A percentile compares a stretch with the other conserved stretches of the same genome.
Conservation (phyloP, 2,888 invertebrate genomes). For the Keiferia lycopersicella region DNA sequence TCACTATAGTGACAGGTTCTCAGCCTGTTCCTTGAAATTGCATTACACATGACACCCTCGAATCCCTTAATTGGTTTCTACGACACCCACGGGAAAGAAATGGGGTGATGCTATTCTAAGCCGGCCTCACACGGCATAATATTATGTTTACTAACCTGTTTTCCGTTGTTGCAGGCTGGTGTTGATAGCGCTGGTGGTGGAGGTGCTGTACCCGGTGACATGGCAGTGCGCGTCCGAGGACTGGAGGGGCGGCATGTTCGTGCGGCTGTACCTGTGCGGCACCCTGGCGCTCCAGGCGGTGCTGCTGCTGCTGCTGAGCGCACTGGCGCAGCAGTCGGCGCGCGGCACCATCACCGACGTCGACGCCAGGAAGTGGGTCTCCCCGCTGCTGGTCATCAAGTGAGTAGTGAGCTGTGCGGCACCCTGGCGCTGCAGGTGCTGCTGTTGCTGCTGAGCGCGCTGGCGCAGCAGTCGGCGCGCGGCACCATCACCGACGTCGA, state of each 20-base stretch:
- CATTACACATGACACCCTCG: too few relatives aligned
- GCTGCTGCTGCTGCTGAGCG: conserved; percentile 83
- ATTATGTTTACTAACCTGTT: neutral
- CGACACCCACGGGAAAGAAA: too few relatives aligned
- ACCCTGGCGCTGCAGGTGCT: conserved; percentile 55
- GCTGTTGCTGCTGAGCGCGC: conserved; percentile 83
- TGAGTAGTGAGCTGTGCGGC: conserved; percentile 53
- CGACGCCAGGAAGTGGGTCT: conserved; percentile 85
- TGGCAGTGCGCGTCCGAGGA: conserved; percentile 87
- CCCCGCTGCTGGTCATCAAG: conserved; percentile 87
- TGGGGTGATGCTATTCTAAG: too few relatives aligned
- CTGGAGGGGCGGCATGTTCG: conserved; percentile 86
- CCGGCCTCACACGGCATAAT: too few relatives aligned
- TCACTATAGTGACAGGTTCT: too few relatives aligned
- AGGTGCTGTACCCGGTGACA: conserved; percentile 84
- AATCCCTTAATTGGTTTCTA: too few relatives aligned
- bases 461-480: conserved; percentile 69
- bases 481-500: conserved; percentile 90
- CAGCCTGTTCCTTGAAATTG: too few relatives aligned
- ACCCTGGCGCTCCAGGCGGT: conserved; percentile 83
- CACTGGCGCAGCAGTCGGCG: conserved; percentile 86
- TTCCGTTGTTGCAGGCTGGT: conserved; percentile 78
- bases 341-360: conserved; percentile 90
- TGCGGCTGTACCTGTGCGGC: conserved; percentile 87
- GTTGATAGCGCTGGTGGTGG: conserved; percentile 83